Base-by-base conservation (phyloP, 1,140 invertebrate genomes). In the Danaus plexippus region DNA sequence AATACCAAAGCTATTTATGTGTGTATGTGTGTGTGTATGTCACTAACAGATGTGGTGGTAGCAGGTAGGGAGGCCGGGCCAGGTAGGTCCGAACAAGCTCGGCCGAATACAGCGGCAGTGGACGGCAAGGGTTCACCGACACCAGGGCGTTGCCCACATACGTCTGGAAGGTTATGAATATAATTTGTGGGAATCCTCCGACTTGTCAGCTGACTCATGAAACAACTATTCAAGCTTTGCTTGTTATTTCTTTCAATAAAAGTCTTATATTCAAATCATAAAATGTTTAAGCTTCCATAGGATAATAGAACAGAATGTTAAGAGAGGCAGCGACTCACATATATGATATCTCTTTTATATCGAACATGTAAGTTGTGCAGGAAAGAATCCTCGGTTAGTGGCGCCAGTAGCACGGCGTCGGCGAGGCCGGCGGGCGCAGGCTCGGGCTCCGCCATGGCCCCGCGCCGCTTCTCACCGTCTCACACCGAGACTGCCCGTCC, bases 11-110 rank as follows among this genome's bases (percentile, higher is more conserved):
- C 1, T 9, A 52, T 11, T 2, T 9, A 3, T 15, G 15, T 15
- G 15, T 15, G 15, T 15, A 3, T 15, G 15, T 15, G 15, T 15
- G 15, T 15, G 15, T 15, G 15, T 15, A 11, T 9, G 46, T 61
- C 70, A 90, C 91, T 90, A 88, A 96, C 95, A 97, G 92, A 79
- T 97, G 96, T 15, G 96, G 96, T 46, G 96, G 95, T 66, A 97
- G 89, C 79, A 96, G 92, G 76, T 94, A 94, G 44, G 95, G 92
- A 67, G 92, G 91, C 68, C 92, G 90, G 65, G 91, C 91, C 65
- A 94, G 91, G 88, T 96, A 95, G 41, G 91, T 91, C 61, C 91
- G 90, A 61, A 94, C 92, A 50, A 93, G 88, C 72, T 94, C 92
- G 43, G 90, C 88, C n/a, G 93, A 93, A 88, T 95, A 94, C 59